Percentiles rank a stretch among this genome's conserved stretches.
These are phyloP conservation scores for Fistularia tabacaria DNA, from an alignment of 2,797 vertebrate genomes.

Conservation along the genomic window DNA sequence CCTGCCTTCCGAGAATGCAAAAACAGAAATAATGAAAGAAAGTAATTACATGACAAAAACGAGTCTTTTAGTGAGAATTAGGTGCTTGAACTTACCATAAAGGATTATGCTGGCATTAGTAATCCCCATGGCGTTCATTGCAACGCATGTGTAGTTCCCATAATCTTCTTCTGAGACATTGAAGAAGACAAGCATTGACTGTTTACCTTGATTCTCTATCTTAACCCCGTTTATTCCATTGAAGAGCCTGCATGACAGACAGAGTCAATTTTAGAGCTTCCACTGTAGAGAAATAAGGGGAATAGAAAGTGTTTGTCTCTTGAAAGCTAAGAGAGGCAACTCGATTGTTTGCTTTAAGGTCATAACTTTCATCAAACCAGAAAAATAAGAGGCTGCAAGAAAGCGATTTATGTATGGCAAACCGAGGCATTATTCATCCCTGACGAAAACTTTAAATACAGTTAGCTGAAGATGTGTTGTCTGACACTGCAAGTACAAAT, in stretches of 20 bases:
- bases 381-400: no score
- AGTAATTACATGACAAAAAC: no score
- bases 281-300: no score
- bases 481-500: no score
- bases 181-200: constrained; percentile 93
- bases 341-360: no score
- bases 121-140: constrained; percentile 90
- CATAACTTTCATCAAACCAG: neutral
- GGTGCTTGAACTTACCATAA: constrained; percentile 75
- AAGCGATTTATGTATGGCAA: no score
- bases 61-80: neutral
- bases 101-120: constrained; percentile 96
- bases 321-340: neutral
- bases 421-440: no score
- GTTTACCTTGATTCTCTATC: constrained; percentile 94
- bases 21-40: no score
- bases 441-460: no score
- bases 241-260: constrained; percentile 75
- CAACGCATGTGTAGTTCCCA: constrained; percentile 96
- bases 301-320: neutral
- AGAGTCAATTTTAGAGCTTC: neutral
- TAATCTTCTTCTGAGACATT: constrained; percentile 98
- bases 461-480: no score
- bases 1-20: no score
- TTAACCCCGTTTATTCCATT: constrained; percentile 90